Conservation (phyloP, 2,888 invertebrate genomes). For the Diarsia rubi region DNA sequence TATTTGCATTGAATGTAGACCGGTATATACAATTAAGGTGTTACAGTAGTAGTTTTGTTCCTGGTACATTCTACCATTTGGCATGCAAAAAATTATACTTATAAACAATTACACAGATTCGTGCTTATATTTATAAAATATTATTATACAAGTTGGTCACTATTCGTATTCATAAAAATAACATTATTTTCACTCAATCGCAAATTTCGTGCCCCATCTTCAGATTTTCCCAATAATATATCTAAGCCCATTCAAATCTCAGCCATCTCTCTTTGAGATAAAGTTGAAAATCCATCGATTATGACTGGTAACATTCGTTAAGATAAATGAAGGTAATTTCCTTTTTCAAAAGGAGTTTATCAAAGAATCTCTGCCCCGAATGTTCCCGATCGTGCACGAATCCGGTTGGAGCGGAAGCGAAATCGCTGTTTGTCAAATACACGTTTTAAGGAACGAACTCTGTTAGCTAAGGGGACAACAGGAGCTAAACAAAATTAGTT, state of each 20-base stretch:
- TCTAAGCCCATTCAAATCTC: slow-evolving; percentile 1
- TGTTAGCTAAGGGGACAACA: too few species aligned
- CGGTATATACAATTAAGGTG: too few species aligned
- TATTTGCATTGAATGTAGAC: too few species aligned
- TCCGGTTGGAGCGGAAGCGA: slow-evolving; percentile 18
- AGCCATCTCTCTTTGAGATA: not conserved
- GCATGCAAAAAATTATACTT: too few species aligned
- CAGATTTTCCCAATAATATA: slow-evolving; percentile 27
- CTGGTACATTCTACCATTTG: too few species aligned
- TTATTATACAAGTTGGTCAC: too few species aligned
- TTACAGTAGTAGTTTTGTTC: too few species aligned
- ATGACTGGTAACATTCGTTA: slow-evolving; percentile 32
- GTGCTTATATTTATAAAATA: too few species aligned
- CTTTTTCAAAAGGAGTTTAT: slow-evolving; percentile 50
- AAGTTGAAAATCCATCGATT: slow-evolving; percentile 10
- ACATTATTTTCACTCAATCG: slow-evolving; percentile 32
- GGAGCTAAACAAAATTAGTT: too few species aligned
- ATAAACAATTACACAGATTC: too few species aligned
- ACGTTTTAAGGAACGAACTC: slow-evolving; percentile 3
- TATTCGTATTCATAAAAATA: slow-evolving; percentile 12
- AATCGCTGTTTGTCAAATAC: slow-evolving; percentile 35
- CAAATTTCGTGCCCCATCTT: slow-evolving; percentile 29
- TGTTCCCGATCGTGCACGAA: slow-evolving; percentile 25
- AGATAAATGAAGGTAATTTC: slow-evolving; percentile 58
- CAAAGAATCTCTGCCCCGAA: slow-evolving; percentile 31